phyloP scores from a whole-genome alignment of 2,888 invertebrate species.

The Agrotis exclamationis region DNA sequence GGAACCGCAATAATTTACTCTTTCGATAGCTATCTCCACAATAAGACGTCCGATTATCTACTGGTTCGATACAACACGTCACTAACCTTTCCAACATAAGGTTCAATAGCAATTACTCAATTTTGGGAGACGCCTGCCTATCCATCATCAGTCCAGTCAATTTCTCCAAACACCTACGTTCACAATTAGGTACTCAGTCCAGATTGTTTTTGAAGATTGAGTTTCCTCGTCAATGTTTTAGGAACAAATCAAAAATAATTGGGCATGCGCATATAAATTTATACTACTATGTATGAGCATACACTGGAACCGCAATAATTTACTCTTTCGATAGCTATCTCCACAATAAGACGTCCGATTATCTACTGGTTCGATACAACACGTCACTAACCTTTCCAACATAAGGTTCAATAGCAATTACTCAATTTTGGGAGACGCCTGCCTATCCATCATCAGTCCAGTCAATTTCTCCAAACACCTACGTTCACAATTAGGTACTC shows the following conservation, averaged over 20 bases:
- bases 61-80: neutral
- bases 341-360: neutral
- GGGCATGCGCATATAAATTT: too few species aligned
- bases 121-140: neutral
- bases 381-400: neutral
- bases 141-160: conserved; percentile 13
- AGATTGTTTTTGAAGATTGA: conserved; percentile 7
- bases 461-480: conserved; percentile 9
- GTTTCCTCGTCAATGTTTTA: neutral
- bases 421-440: neutral
- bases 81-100: neutral
- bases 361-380: neutral
- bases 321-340: neutral
- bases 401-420: neutral
- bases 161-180: neutral
- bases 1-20: neutral
- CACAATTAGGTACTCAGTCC: neutral
- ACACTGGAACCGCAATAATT: too few species aligned
- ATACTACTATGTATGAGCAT: too few species aligned
- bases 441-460: conserved; percentile 6
- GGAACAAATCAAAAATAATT: neutral
- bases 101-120: neutral
- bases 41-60: neutral
- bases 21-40: neutral
- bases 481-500: neutral